Percentiles rank a stretch among this genome's conserved stretches.
Evolutionary conservation across 2,113 vertebrate genomes (phyloP).

Genomic region (Tenebrosternarchus preto): DNA sequence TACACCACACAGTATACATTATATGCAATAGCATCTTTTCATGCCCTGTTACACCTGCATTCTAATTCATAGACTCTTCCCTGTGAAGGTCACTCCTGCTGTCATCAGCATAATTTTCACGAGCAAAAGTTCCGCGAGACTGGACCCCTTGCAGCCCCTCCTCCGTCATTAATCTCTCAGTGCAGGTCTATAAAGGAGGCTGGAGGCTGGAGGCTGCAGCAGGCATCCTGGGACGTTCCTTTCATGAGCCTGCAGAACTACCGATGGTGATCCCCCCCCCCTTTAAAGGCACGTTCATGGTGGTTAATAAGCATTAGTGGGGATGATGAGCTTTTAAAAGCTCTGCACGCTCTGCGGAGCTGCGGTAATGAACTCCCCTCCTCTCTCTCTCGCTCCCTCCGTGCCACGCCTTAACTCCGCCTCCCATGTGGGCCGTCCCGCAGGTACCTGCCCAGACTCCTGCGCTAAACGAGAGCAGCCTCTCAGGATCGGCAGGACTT

Average conservation of each 20-base stretch:
- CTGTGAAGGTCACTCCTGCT: constrained; percentile 46
- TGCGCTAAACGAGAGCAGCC: too few relatives aligned
- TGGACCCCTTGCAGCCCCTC: constrained; percentile 8
- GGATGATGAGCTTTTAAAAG: constrained; percentile 50
- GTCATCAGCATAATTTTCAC: constrained; percentile 36
- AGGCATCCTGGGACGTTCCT: constrained; percentile 34
- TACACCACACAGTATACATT: neutral
- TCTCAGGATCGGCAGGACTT: too few relatives aligned
- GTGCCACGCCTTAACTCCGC: too few relatives aligned
- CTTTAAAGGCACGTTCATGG: constrained; percentile 40
- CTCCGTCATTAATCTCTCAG: constrained; percentile 37
- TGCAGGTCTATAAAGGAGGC: constrained; percentile 21
- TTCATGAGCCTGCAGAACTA: constrained; percentile 21
- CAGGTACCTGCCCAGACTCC: too few relatives aligned
- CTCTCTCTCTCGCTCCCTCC: constrained; percentile 10
- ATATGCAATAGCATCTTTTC: constrained; percentile 3
- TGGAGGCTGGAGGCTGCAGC: constrained; percentile 32
- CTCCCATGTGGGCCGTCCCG: too few relatives aligned
- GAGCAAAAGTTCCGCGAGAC: constrained; percentile 30
- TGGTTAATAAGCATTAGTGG: constrained; percentile 46
- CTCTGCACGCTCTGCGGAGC: constrained; percentile 30
- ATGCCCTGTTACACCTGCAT: constrained; percentile 5
- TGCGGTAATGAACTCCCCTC: neutral
- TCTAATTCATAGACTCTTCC: neutral
- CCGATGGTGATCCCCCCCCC: neutral